Evolutionary conservation across 2,113 vertebrate species (phyloP).

Genomic region (Orientallactaga bullata): DNA sequence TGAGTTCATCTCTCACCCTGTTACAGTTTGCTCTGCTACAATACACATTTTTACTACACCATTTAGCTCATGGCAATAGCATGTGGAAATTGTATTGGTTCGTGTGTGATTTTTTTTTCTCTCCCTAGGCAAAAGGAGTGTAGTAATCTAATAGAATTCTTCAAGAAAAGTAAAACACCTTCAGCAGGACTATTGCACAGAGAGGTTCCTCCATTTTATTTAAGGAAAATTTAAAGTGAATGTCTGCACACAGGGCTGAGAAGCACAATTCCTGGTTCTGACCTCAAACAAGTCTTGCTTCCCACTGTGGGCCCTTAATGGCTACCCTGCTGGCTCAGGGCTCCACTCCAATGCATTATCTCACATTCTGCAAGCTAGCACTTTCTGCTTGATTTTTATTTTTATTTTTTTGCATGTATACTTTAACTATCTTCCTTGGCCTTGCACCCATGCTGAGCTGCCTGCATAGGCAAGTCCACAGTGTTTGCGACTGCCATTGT

Average conservation of each 20-base stretch:
- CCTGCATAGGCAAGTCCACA: background rate
- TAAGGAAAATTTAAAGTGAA: conserved; percentile 63
- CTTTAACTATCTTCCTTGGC: conserved; percentile 39
- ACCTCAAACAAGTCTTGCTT: conserved; percentile 9
- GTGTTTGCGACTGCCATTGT: background rate
- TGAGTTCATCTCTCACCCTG: background rate
- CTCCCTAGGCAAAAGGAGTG: background rate
- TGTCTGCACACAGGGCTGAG: background rate
- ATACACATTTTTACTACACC: background rate
- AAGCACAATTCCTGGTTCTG: background rate
- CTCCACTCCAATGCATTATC: conserved; percentile 18
- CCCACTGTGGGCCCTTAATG: conserved; percentile 23
- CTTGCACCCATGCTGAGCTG: background rate
- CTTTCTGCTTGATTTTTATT: background rate
- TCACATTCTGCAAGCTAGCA: conserved; percentile 46
- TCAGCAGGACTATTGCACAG: background rate
- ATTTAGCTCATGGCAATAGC: background rate
- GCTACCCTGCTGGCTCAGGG: conserved; percentile 45
- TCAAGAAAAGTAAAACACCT: conserved; percentile 33
- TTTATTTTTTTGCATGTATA: background rate
- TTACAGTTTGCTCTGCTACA: background rate
- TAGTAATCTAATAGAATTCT: conserved; percentile 54
- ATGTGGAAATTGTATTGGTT: background rate
- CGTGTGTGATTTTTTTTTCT: conserved; percentile 7
- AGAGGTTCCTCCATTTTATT: background rate